Base-by-base conservation (phyloP, 2,797 vertebrate genomes). In the Sebastolobus alascanus region DNA sequence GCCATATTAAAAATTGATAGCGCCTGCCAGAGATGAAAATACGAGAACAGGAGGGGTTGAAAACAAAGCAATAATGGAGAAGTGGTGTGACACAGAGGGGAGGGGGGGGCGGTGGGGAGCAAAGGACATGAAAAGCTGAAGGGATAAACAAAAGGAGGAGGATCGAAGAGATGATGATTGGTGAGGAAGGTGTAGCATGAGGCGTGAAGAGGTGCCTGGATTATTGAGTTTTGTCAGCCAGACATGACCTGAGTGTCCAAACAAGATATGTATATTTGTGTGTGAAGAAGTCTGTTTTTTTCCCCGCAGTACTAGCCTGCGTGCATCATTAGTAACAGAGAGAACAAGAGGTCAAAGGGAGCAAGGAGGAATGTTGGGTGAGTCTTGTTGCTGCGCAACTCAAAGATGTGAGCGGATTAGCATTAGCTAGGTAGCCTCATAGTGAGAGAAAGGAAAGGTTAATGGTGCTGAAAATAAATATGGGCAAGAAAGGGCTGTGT, bases 11-110 rank as follows among this genome's bases (percentile, higher is more conserved):
- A 86, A 88, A 86, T 71, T 68, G 67, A 85, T 61, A 66, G 68
- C 63, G 65, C 27, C 43, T 63, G 75, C 55, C 73, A 64, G 66
- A 76, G 73, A 68, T 4, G 77, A 79, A 83, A 90, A 72, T n/a
- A 43, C 1, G 18, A 79, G 38, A 73, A 73, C 12, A 33, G 18
- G 58, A 25, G 1, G 14, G 46, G 5, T n/a, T 7, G 60, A 73
- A 86, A 82, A 79, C 71, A 84, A 89, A 88, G 81, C 65, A 86
- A 84, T 74, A 83, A 70, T 69, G 4, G 40, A 76, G 73, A 79
- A 77, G 27, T 56, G 65, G 54, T 35, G 60, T 35, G 31, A 76
- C 37, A 55, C 25, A 29, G 50, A 73, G 50, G 25, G 65, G 18
- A 25, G 25, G 68, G 22, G 25, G 25, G 66, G 43, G 70, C 8